phyloP scores from a whole-genome alignment of 2,888 invertebrate species.

The Orthonychiurus folsomi region DNA sequence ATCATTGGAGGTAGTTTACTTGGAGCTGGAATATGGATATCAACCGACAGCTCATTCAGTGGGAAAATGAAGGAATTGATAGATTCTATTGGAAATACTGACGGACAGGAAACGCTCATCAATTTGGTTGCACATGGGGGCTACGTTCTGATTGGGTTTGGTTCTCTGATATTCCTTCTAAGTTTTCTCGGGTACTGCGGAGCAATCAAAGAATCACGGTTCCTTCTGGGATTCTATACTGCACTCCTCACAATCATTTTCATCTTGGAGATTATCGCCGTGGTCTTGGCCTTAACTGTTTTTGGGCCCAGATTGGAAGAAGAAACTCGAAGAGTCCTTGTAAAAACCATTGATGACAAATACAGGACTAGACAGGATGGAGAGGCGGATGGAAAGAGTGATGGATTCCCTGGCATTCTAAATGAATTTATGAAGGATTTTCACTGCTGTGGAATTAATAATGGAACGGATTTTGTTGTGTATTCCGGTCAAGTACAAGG shows the following conservation, averaged over 20 bases:
- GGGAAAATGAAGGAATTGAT: constrained; percentile 9
- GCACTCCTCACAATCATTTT: constrained; percentile 18
- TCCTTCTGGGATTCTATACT: constrained; percentile 51
- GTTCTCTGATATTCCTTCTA: constrained; percentile 59
- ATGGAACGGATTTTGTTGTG: constrained; percentile 16
- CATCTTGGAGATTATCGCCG: constrained; percentile 21
- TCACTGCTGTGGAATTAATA: constrained; percentile 23
- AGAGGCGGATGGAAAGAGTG: neutral
- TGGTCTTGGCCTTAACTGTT: constrained; percentile 16
- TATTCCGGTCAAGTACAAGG: neutral
- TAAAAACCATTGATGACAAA: neutral
- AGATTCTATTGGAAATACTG: neutral
- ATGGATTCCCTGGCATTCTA: constrained; percentile 15
- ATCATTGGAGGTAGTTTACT: constrained; percentile 12
- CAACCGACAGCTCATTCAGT: constrained; percentile 9
- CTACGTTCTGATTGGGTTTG: constrained; percentile 58
- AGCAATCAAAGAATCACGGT: constrained; percentile 57
- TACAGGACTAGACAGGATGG: neutral
- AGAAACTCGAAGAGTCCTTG: constrained; percentile 6
- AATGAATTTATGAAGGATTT: constrained; percentile 20
- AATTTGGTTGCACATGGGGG: constrained; percentile 48
- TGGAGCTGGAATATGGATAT: constrained; percentile 19
- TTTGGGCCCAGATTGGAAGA: constrained; percentile 10
- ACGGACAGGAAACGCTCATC: constrained; percentile 2
- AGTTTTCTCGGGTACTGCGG: constrained; percentile 64